Evolutionary conservation across 35 echinoderm and acorn worm species (phyloP).

Genomic region (Apostichopus japonicus): DNA sequence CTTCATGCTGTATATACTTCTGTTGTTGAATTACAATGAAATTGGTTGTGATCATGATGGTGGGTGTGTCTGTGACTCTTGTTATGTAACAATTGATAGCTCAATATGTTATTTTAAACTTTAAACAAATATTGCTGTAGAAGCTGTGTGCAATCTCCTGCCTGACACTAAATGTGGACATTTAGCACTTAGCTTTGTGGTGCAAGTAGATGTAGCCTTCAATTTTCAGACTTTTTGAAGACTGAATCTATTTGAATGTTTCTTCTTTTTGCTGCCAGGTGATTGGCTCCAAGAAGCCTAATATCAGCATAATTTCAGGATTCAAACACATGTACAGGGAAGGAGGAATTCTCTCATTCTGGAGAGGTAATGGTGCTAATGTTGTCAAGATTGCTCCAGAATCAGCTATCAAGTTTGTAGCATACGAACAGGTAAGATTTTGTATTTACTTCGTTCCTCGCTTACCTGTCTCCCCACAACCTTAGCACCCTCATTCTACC

Average conservation of each 20-base stretch:
- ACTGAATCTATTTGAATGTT: neutral
- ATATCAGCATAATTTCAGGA: slow-evolving; percentile 83
- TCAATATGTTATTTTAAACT: too few species aligned
- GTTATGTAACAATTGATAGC: too few species aligned
- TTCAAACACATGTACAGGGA: slow-evolving; percentile 97
- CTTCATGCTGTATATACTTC: too few species aligned
- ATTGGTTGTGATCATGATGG: too few species aligned
- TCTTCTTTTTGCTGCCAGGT: slow-evolving; percentile 54
- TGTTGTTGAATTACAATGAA: too few species aligned
- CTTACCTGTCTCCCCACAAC: neutral
- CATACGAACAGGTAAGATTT: slow-evolving; percentile 87
- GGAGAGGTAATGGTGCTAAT: slow-evolving; percentile 92
- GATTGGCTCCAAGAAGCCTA: slow-evolving; percentile 93
- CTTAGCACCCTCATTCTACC: neutral
- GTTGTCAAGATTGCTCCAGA: slow-evolving; percentile 97
- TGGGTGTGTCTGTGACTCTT: too few species aligned
- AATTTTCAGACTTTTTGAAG: too few species aligned
- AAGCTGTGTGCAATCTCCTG: too few species aligned
- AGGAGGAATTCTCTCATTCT: slow-evolving; percentile 89
- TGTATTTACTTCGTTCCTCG: neutral
- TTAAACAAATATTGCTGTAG: too few species aligned
- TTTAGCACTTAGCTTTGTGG: too few species aligned
- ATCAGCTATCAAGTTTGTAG: slow-evolving; percentile 96
- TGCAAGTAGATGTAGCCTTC: too few species aligned
- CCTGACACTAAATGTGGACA: too few species aligned